phyloP scores from a whole-genome alignment of 2,797 vertebrate species.

The Kryptopterus vitreolus region DNA sequence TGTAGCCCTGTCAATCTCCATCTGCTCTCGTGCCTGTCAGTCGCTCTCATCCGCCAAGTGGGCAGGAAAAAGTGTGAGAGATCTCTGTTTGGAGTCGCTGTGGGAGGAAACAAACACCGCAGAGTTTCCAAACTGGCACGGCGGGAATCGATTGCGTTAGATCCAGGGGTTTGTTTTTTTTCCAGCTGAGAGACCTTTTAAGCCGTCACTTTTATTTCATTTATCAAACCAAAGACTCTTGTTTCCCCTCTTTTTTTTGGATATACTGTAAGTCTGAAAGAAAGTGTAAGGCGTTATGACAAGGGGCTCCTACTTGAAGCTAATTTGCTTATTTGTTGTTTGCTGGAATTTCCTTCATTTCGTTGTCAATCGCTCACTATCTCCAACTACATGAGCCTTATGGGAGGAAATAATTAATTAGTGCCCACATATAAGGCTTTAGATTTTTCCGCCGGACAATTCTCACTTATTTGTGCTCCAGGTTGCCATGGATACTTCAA shows the following conservation, averaged over 20 bases:
- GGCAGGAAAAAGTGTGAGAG: constrained; percentile 54
- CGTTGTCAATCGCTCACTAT: constrained; percentile 57
- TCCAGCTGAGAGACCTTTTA: too few relatives aligned
- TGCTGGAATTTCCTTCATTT: constrained; percentile 57
- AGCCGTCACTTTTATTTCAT: too few relatives aligned
- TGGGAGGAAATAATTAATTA: constrained; percentile 40
- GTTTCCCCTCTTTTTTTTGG: background rate
- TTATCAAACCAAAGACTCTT: constrained; percentile 42
- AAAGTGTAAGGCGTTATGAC: background rate
- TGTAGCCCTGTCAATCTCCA: constrained; percentile 72
- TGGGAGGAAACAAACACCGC: constrained; percentile 51
- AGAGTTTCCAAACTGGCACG: constrained; percentile 27
- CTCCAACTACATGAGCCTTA: constrained; percentile 62
- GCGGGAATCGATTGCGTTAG: background rate
- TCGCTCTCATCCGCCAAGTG: constrained; percentile 64
- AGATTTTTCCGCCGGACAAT: background rate
- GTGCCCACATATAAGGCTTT: constrained; percentile 1
- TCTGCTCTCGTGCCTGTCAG: constrained; percentile 73
- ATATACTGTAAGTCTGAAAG: too few relatives aligned
- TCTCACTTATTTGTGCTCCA: constrained; percentile 13
- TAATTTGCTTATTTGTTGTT: too few relatives aligned
- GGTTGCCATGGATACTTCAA: constrained; percentile 21
- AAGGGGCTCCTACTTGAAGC: background rate
- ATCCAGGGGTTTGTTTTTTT: constrained; percentile 7
- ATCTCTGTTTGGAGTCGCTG: constrained; percentile 64